phyloP scores from a whole-genome alignment of 2,113 vertebrate species.

The Steatornis caripensis region DNA sequence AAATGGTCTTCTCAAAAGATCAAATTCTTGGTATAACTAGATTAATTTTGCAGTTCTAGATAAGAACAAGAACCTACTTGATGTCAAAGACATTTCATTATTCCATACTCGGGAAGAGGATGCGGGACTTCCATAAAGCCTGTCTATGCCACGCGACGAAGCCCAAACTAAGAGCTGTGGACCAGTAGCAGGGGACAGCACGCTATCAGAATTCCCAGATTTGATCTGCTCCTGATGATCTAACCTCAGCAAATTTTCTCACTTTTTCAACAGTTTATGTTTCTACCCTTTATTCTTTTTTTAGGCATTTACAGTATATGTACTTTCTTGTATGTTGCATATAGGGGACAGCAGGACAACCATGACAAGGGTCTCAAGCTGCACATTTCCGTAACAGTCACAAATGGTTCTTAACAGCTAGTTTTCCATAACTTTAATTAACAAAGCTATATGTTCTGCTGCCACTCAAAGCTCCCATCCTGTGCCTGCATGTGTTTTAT shows the following conservation, averaged over 20 bases:
- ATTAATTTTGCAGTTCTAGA: neutral
- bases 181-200: neutral
- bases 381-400: neutral
- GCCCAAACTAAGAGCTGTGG: neutral
- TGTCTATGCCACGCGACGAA: rapidly evolving
- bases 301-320: neutral
- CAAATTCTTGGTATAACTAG: neutral
- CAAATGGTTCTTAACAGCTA: neutral
- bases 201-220: neutral
- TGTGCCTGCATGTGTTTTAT: neutral
- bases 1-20: neutral
- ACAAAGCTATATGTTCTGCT: neutral
- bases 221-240: neutral
- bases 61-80: neutral
- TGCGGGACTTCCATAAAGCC: neutral
- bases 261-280: neutral
- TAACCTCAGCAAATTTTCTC: neutral
- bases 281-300: neutral
- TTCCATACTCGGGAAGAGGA: neutral
- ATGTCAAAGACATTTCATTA: neutral
- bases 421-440: neutral
- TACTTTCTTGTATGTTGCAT: neutral
- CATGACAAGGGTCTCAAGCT: neutral
- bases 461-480: neutral
- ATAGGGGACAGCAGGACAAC: neutral